Conservation (phyloP, 2,797 vertebrate genomes). For the Sciurus carolinensis region DNA sequence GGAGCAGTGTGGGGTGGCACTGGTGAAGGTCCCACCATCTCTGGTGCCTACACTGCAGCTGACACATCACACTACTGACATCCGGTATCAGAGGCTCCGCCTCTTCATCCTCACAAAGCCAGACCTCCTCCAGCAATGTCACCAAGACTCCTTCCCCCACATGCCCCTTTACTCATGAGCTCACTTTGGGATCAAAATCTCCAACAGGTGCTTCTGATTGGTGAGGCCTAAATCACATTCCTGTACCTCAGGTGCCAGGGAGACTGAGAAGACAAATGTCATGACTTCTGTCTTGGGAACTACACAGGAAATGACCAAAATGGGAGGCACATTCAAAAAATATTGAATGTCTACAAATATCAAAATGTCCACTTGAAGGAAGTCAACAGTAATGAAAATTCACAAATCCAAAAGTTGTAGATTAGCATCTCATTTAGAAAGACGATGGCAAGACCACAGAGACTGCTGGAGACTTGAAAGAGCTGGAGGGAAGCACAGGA, state of each 20-base stretch:
- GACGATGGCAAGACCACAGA: not conserved
- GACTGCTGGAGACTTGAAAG: not conserved
- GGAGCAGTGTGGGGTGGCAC: rapidly evolving
- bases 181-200: not conserved
- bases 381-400: not conserved
- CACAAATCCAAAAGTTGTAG: not conserved
- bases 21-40: rapidly evolving
- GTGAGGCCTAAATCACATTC: not conserved
- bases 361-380: not conserved
- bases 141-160: not conserved
- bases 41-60: not conserved
- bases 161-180: rapidly evolving
- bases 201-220: not conserved
- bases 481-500: not conserved
- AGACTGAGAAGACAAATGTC: not conserved
- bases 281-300: conserved; percentile 46
- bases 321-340: not conserved
- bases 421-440: not conserved
- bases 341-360: not conserved
- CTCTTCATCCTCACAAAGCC: not conserved
- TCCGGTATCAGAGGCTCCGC: rapidly evolving
- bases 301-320: not conserved
- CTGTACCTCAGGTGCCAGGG: not conserved
- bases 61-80: not conserved
- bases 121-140: rapidly evolving